A percentile compares a stretch with the other conserved stretches of the same genome.
These are phyloP conservation scores for Melanotus villosus DNA, from an alignment of 2,888 invertebrate genomes.

Conservation along the genomic window DNA sequence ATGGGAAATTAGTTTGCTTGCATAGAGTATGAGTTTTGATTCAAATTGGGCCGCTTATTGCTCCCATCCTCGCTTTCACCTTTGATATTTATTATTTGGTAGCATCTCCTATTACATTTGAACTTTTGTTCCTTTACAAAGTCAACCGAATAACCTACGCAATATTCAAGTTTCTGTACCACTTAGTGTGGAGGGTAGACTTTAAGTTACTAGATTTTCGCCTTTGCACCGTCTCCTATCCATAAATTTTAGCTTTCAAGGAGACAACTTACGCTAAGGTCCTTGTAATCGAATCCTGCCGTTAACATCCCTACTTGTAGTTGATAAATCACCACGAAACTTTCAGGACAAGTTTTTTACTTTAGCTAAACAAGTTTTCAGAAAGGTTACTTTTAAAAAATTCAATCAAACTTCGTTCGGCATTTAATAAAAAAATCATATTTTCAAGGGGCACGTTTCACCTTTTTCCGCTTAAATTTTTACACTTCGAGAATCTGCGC, in stretches of 20 bases:
- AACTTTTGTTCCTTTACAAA: neutral
- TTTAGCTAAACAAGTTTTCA: no score
- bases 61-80: no score
- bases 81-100: constrained; percentile 5
- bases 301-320: no score
- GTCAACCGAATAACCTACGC: neutral
- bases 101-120: neutral
- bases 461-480: neutral
- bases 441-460: neutral
- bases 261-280: neutral
- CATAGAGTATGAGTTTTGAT: no score
- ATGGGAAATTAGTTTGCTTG: no score
- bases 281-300: no score
- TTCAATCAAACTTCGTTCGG: no score
- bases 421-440: neutral
- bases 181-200: neutral
- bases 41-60: no score
- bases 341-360: no score
- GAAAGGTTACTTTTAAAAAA: no score
- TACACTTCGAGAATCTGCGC: neutral
- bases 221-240: no score
- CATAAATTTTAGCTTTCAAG: neutral
- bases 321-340: no score
- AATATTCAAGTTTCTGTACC: neutral
- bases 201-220: neutral